A percentile compares a stretch with the other conserved stretches of the same genome.
These are phyloP conservation scores for Heliconius cydno DNA, from an alignment of 2,888 invertebrate genomes.

Conservation along the genomic window DNA sequence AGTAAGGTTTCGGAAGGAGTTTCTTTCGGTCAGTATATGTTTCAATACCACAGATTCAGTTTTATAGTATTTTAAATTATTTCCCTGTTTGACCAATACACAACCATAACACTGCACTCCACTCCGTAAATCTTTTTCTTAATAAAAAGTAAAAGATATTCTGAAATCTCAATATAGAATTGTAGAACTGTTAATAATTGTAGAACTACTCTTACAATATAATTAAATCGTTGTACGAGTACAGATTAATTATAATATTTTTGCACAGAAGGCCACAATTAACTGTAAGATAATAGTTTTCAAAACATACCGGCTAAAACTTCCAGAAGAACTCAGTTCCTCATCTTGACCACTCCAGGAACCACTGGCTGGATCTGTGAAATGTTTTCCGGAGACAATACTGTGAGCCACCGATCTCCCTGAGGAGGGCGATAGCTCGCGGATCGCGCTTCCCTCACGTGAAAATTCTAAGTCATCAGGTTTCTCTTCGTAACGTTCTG, in stretches of 20 bases:
- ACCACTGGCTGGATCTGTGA: constrained; percentile 83
- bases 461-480: constrained; percentile 76
- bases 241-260: not conserved
- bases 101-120: no score
- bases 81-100: no score
- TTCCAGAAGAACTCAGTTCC: constrained; percentile 80
- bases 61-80: no score
- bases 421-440: constrained; percentile 81
- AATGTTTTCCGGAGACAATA: constrained; percentile 78
- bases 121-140: no score
- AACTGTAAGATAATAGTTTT: not conserved
- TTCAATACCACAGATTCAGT: no score
- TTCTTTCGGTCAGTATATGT: no score
- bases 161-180: not conserved
- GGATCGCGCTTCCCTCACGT: constrained; percentile 70
- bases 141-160: not conserved
- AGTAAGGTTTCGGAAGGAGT: no score
- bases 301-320: constrained; percentile 75
- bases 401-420: constrained; percentile 80
- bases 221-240: not conserved
- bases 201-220: not conserved
- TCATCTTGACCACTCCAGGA: constrained; percentile 83
- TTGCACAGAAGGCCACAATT: not conserved
- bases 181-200: no score
- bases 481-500: constrained; percentile 58